A percentile compares a stretch with the other conserved stretches of the same genome.
Conservation (phyloP, 2,797 vertebrate genomes). For the Anas flavirostris region DNA sequence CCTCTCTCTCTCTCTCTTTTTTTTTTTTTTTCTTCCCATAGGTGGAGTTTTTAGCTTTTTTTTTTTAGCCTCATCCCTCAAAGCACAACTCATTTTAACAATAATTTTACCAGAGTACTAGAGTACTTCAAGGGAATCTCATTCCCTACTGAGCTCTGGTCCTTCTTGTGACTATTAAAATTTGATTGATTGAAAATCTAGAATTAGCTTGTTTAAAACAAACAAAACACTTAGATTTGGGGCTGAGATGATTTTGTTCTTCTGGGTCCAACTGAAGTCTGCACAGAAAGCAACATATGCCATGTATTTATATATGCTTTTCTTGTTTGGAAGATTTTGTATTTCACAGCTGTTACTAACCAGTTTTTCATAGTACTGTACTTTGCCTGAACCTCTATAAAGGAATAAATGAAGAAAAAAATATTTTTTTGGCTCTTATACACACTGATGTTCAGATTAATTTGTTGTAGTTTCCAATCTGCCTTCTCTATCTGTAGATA, state of each 20-base stretch:
- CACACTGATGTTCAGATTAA: background rate
- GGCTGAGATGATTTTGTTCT: background rate
- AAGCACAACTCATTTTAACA: background rate
- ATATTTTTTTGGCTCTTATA: background rate
- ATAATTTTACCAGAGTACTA: background rate
- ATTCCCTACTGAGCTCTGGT: background rate
- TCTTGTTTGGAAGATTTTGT: background rate
- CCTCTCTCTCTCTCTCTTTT: background rate
- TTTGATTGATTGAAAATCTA: background rate
- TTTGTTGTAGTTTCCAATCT: background rate
- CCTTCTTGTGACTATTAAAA: background rate
- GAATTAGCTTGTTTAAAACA: constrained; percentile 2
- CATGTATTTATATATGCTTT: background rate
- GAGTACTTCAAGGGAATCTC: background rate
- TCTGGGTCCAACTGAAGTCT: background rate
- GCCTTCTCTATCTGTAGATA: background rate
- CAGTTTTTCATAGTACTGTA: background rate
- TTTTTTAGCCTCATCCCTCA: background rate
- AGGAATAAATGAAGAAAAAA: background rate
- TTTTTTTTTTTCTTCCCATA: background rate
- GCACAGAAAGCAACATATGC: background rate
- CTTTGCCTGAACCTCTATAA: background rate
- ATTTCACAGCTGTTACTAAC: background rate
- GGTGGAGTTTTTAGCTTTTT: background rate
- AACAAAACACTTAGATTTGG: background rate